These are phyloP conservation scores for Neostethus bicornis DNA, from an alignment of 2,797 vertebrate species.

Conservation along the genomic window DNA sequence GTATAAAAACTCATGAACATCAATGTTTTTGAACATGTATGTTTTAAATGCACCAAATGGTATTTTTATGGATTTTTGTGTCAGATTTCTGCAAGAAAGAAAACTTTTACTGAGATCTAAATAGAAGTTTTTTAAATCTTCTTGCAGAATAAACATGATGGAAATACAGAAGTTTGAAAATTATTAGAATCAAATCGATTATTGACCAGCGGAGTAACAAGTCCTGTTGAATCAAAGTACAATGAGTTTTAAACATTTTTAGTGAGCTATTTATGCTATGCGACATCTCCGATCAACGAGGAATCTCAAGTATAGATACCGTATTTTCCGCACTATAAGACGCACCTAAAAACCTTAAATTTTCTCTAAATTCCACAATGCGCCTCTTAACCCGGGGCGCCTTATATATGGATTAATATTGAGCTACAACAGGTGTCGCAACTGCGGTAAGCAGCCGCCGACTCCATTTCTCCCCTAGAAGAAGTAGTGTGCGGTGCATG, in stretches of 20 bases:
- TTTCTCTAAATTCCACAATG: too few species aligned
- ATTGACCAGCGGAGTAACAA: not conserved
- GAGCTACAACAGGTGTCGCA: too few species aligned
- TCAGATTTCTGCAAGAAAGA: not conserved
- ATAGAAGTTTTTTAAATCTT: not conserved
- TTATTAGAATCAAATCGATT: not conserved
- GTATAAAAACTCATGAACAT: not conserved
- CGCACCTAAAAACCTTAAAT: too few species aligned
- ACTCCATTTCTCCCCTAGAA: too few species aligned
- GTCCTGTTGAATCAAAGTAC: too few species aligned
- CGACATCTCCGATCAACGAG: not conserved
- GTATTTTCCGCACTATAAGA: too few species aligned
- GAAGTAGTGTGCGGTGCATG: too few species aligned
- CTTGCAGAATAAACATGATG: not conserved
- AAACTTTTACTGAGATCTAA: too few species aligned
- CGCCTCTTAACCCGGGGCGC: too few species aligned
- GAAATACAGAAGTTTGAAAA: not conserved
- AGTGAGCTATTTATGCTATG: not conserved
- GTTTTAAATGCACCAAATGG: not conserved
- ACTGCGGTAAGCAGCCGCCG: too few species aligned
- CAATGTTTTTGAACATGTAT: not conserved
- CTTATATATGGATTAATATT: too few species aligned
- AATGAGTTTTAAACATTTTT: too few species aligned
- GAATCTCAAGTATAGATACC: not conserved
- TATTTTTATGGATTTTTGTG: not conserved